These are phyloP conservation scores for Philonicus albiceps DNA, from an alignment of 2,888 invertebrate genomes.

Conservation along the genomic window DNA sequence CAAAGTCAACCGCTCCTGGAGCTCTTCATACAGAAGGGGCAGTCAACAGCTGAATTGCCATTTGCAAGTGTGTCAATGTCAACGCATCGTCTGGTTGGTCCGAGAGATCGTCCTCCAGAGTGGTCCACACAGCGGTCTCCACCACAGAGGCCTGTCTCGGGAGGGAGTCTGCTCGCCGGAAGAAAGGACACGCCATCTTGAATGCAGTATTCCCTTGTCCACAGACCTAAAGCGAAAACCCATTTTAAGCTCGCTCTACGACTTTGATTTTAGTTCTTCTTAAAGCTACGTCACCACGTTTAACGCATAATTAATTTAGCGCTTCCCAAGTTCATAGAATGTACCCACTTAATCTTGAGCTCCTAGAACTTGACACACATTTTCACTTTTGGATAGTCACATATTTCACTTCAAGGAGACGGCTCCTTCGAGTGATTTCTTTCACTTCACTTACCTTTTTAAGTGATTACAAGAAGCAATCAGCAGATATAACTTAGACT, in stretches of 20 bases:
- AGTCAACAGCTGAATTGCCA: constrained; percentile 81
- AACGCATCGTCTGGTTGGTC: constrained; percentile 62
- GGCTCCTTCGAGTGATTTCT: neutral
- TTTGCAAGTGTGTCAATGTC: constrained; percentile 77
- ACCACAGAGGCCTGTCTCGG: constrained; percentile 60
- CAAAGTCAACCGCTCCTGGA: neutral
- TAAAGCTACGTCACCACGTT: neutral
- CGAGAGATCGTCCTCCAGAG: constrained; percentile 58
- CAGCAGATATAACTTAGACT: neutral
- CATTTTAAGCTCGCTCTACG: neutral
- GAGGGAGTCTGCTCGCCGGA: constrained; percentile 59
- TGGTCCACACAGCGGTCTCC: constrained; percentile 57
- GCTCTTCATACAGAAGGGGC: constrained; percentile 76
- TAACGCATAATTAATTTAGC: neutral
- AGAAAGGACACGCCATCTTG: constrained; percentile 63
- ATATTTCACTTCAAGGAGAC: neutral
- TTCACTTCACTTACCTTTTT: neutral
- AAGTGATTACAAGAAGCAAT: neutral
- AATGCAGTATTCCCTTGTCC: neutral
- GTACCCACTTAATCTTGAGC: neutral
- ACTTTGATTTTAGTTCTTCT: neutral
- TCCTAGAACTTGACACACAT: constrained; percentile 12
- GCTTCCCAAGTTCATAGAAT: neutral
- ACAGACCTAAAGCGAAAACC: neutral
- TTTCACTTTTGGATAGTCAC: neutral